Evolutionary conservation across 2,113 vertebrate genomes (phyloP).

Genomic region (Egretta garzetta): DNA sequence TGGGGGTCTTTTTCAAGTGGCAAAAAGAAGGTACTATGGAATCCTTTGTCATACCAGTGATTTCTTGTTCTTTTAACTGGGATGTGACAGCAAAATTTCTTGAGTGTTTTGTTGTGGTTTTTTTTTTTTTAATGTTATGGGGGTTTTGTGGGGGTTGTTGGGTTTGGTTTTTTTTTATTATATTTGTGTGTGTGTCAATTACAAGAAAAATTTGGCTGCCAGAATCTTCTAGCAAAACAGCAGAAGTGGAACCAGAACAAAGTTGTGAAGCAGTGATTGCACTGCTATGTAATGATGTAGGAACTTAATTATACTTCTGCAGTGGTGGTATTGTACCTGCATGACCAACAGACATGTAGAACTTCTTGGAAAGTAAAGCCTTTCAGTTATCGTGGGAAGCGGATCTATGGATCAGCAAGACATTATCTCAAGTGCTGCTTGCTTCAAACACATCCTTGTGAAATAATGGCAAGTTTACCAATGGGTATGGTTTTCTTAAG

Average conservation of each 20-base stretch:
- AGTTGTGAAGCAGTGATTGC: neutral
- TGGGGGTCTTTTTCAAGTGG: neutral
- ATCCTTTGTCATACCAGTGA: neutral
- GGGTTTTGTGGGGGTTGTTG: neutral
- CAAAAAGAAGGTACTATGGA: neutral
- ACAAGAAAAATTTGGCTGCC: neutral
- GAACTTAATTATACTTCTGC: neutral
- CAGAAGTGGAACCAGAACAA: neutral
- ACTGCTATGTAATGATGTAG: neutral
- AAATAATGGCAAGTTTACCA: neutral
- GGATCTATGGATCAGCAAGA: neutral
- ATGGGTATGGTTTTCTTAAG: neutral
- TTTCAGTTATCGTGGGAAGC: neutral
- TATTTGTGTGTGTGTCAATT: neutral
- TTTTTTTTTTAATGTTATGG: neutral
- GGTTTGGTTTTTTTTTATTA: neutral
- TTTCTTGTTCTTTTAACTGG: neutral
- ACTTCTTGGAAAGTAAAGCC: neutral
- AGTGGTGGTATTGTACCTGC: neutral
- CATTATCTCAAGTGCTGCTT: neutral
- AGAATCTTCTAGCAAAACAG: neutral
- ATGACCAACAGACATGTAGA: neutral
- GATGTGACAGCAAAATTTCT: neutral
- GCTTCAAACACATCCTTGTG: neutral
- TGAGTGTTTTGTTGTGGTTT: neutral